Percentiles rank a stretch among this genome's conserved stretches.
Evolutionary conservation across 2,797 vertebrate species (phyloP).

Genomic region (Trachops cirrhosus): DNA sequence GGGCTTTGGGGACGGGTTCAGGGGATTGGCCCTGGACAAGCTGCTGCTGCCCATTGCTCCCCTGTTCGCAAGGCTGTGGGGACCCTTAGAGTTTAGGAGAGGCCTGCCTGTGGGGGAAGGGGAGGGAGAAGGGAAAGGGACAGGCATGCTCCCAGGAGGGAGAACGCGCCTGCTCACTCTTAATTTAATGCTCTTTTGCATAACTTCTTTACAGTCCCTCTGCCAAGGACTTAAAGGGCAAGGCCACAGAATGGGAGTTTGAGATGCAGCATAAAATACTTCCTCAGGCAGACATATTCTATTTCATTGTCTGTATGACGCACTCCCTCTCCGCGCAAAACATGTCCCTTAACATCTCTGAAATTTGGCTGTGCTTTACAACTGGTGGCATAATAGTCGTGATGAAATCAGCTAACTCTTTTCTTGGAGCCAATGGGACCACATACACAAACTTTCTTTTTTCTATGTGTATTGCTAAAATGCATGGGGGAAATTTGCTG

Average conservation of each 20-base stretch:
- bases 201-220: neutral
- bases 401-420: neutral
- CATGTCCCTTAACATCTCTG: neutral
- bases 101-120: neutral
- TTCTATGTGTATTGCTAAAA: neutral
- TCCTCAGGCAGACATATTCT: neutral
- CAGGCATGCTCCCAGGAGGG: neutral
- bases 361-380: neutral
- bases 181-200: conserved; percentile 37
- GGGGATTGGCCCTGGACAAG: neutral
- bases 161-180: neutral
- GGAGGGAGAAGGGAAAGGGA: neutral
- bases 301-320: neutral
- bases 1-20: neutral
- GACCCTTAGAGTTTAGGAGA: neutral
- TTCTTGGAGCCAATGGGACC: neutral
- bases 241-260: neutral
- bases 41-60: neutral
- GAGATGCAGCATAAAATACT: neutral
- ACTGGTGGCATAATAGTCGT: neutral
- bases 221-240: conserved; percentile 47
- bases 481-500: neutral
- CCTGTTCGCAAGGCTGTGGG: neutral
- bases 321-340: neutral
- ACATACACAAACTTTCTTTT: neutral